Evolutionary conservation across 2,113 vertebrate genomes (phyloP), one percentile per base, ranked within the genome.

Genomic region (Corvus hawaiiensis): DNA sequence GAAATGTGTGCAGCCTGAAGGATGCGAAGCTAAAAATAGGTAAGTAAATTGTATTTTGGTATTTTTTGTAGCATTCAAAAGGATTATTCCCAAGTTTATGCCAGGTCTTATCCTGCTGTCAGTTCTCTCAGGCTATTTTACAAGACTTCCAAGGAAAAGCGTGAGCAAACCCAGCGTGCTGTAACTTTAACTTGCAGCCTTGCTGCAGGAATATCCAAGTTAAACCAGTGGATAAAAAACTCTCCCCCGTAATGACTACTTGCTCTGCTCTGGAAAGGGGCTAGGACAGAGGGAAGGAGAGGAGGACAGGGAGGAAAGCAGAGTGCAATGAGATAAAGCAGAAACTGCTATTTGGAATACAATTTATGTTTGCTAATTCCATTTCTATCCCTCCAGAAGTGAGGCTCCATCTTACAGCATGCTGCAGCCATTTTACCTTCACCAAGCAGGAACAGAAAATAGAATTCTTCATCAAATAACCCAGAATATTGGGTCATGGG

Each of bases 351-450:
- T 46, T 92, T 67, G 51, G 85, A 88, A 84, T 71, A 64, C 56
- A 51, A 67, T 90, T 94, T 76, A 83, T 7, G 35, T 86, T 78
- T 81, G 82, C 67, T 90, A 92, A 97, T 90, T 90, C 90, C 73
- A 93, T 86, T 86, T 81, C 61, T 84, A 13, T 32, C 75, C 56
- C 4, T 61, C 48, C 17, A 84, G 90, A 87, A 80, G 64, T 3
- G 22, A 93, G 79, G 79, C 79, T 96, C 93, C 94, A 96, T 96
- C 69, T 94, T 92, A 88, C 55, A 92, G 88, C 86, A 80, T 1
- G 0, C 19, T 72, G 88, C 90, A 96, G 93, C 92, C 96, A 96
- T 96, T 94, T 96, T 84, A 80, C 37, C 39, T 55, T 74, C 73
- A 56, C 44, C 48, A 64, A 44, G n/a, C 90, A 64, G 3, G 1